Base-by-base conservation (phyloP, 2,888 invertebrate genomes). In the Dinocampus coccinellae region DNA sequence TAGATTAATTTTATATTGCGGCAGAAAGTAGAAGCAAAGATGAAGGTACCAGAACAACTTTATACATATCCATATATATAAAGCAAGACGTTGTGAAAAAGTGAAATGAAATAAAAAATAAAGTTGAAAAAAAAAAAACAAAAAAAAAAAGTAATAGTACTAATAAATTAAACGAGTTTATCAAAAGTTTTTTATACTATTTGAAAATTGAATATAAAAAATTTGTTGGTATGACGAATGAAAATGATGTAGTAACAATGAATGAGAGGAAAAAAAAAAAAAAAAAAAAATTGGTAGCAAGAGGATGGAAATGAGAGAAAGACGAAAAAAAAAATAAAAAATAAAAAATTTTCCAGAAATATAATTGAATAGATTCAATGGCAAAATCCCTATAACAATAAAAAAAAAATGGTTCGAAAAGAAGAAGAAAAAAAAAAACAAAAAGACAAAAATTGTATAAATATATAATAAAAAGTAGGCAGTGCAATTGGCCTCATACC, bases 401-500 rank as follows among this genome's bases (percentile, higher is more conserved):
- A 71, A 13, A 39, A 11, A 42, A 26, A 58, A 13, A 69, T 4
- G 61, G 22, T 57, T 26, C 36, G 71, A n/a, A 67, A 47, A 72
- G 52, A 63, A 53, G 57, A 9, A 68, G 16, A 22, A n/a, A 9
- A 67, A 39, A 67, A 22, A 57, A 63, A 53, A 73, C 39, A 60
- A n/a, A 71, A 69, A 53, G 10, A 33, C 3, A 16, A 47, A 16
- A 47, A 47, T 7, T 47, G 9, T 4, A 7, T 57, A 57, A 26
- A 26, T 29, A 26, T n/a, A 57, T 26, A 29, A 29, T 29, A 29
- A n/a, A 29, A 24, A 55, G 36, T 34, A 70, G 53, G 42, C 62
- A 55, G 64, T 70, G 70, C 63, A 64, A 64, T 42, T 29, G 61
- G 62, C 62, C 77, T 82, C 85, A 79, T 87, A 87, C 87, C 87